phyloP scores from a whole-genome alignment of 1,140 invertebrate species.

The Phortica variegata region DNA sequence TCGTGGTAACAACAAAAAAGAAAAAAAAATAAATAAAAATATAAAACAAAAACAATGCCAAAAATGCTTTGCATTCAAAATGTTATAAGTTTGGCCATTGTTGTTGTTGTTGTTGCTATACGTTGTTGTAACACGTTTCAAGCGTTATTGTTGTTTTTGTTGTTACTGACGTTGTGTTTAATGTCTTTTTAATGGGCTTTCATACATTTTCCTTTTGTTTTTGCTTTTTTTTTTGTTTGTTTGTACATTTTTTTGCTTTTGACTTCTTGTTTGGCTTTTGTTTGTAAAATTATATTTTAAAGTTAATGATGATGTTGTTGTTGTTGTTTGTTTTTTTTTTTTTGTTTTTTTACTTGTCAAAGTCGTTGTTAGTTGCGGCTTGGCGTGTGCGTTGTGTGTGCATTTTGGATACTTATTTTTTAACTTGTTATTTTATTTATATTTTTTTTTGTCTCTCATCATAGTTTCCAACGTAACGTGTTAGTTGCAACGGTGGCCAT shows the following conservation, averaged over 20 bases:
- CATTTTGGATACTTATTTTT: no score
- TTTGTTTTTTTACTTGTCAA: neutral
- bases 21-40: no score
- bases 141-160: slow-evolving; percentile 3
- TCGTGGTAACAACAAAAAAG: no score
- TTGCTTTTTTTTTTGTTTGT: slow-evolving; percentile 1
- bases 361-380: neutral
- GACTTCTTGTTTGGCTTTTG: no score
- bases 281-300: slow-evolving; percentile 15
- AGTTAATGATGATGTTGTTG: slow-evolving; percentile 35
- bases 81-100: neutral
- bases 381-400: no score
- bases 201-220: no score
- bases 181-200: slow-evolving; percentile 34
- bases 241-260: slow-evolving; percentile 4
- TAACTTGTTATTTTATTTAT: no score
- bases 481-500: no score
- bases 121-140: slow-evolving; percentile 14
- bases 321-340: slow-evolving; percentile 21
- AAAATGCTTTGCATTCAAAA: no score
- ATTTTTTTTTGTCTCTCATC: no score
- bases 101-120: slow-evolving; percentile 2
- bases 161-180: slow-evolving; percentile 16
- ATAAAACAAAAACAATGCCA: no score
- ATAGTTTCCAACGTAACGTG: no score